Percentiles rank a stretch among this genome's conserved stretches.
Evolutionary conservation across 2,888 invertebrate genomes (phyloP).

Genomic region (Pyralis farinalis): DNA sequence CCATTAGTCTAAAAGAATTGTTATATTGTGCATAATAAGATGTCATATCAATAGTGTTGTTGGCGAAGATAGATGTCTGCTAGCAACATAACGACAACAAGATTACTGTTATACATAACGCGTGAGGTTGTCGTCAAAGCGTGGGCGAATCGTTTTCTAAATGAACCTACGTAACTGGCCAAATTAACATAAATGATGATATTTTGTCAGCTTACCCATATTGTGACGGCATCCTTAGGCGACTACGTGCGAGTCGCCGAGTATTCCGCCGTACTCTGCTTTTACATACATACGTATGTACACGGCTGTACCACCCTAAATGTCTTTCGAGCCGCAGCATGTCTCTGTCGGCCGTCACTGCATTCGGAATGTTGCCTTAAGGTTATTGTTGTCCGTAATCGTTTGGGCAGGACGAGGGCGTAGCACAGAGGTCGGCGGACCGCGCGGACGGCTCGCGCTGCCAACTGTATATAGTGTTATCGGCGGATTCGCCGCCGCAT

Average conservation of each 20-base stretch:
- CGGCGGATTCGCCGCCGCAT: constrained; percentile 38
- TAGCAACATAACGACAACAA: constrained; percentile 23
- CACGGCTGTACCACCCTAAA: too few species aligned
- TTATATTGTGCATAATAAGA: constrained; percentile 64
- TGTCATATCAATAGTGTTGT: constrained; percentile 56
- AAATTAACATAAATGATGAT: too few species aligned
- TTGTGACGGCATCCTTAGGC: constrained; percentile 1
- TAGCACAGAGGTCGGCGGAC: constrained; percentile 1
- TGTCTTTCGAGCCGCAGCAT: too few species aligned
- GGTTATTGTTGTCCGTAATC: too few species aligned
- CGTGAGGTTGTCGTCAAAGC: constrained; percentile 8
- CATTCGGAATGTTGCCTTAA: too few species aligned
- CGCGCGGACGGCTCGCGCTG: constrained; percentile 15
- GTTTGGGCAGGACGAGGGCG: too few species aligned
- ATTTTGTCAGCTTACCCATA: neutral
- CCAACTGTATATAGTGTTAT: constrained; percentile 62
- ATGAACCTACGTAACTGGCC: too few species aligned
- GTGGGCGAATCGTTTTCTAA: neutral
- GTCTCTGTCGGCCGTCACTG: too few species aligned
- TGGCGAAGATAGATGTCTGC: constrained; percentile 34
- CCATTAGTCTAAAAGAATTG: constrained; percentile 60
- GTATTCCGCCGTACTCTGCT: neutral
- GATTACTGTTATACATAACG: constrained; percentile 22
- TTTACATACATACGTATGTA: neutral
- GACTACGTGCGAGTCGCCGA: neutral